These are phyloP conservation scores for Florisuga fusca DNA, from an alignment of 2,797 vertebrate species.

Conservation along the genomic window DNA sequence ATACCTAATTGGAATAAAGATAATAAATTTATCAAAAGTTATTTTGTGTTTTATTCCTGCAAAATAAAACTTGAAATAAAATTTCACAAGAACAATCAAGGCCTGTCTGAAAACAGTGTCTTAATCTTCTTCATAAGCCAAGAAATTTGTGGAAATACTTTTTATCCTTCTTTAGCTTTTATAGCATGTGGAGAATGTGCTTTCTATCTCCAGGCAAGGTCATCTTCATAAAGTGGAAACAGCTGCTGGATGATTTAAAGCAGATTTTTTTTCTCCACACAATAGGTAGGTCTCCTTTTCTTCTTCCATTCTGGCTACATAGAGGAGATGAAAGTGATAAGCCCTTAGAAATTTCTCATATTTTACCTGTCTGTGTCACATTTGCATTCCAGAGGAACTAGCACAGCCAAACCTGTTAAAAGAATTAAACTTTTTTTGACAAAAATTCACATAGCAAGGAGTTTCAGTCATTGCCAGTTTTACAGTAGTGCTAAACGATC, in stretches of 20 bases:
- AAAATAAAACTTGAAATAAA: not conserved
- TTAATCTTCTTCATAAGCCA: not conserved
- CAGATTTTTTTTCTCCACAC: not conserved
- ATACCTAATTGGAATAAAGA: not conserved
- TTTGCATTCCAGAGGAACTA: slow-evolving; percentile 20
- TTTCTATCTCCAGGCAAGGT: slow-evolving; percentile 6
- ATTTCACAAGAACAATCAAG: not conserved
- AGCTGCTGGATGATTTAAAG: not conserved
- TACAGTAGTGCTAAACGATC: not conserved
- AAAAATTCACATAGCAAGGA: not conserved
- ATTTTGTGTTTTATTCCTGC: not conserved
- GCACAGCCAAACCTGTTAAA: not conserved
- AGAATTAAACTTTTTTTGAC: not conserved
- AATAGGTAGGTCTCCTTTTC: not conserved
- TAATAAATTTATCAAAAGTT: not conserved
- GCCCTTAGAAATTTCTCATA: not conserved
- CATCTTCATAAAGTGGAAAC: not conserved
- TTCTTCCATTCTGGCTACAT: not conserved
- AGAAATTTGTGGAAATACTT: not conserved
- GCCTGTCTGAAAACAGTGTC: not conserved
- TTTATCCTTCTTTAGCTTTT: not conserved
- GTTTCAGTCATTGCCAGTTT: not conserved
- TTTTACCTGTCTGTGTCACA: not conserved
- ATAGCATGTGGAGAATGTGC: not conserved
- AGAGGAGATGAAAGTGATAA: not conserved